Evolutionary conservation across 2,113 vertebrate genomes (phyloP).

Genomic region (Phaetusa simplex): DNA sequence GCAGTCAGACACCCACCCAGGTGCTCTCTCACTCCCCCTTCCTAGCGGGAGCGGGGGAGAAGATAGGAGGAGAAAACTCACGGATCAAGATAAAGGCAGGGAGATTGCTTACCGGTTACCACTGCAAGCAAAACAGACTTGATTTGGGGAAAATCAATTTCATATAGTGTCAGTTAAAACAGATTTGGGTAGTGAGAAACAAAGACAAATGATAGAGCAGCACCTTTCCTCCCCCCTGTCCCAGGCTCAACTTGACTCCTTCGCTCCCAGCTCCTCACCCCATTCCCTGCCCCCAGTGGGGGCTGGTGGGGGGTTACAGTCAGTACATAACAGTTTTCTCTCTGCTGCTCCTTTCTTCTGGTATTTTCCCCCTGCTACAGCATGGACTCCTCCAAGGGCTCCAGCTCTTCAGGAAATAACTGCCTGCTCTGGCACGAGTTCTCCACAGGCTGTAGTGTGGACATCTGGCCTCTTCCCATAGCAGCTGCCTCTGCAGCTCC

Average conservation of each 20-base stretch:
- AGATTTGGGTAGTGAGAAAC: neutral
- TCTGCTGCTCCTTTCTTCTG: neutral
- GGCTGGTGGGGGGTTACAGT: neutral
- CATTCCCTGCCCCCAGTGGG: neutral
- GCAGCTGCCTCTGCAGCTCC: neutral
- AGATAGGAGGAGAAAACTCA: neutral
- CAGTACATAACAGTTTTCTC: neutral
- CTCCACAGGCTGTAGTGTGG: too few species aligned
- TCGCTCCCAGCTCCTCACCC: fast-evolving
- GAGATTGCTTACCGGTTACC: neutral
- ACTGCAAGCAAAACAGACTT: neutral
- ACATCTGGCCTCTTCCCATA: neutral
- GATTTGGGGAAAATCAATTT: neutral
- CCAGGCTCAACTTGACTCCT: neutral
- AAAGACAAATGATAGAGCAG: neutral
- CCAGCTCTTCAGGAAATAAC: neutral
- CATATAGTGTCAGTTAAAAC: neutral
- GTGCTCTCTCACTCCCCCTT: neutral
- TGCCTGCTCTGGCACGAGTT: neutral
- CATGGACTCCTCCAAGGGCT: neutral
- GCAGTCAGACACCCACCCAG: neutral
- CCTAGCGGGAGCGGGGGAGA: neutral
- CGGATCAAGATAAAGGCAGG: neutral
- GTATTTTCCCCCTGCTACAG: neutral
- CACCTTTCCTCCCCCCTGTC: neutral